Evolutionary conservation across 2,888 invertebrate genomes (phyloP).

Genomic region (Chrysotoxum bicinctum): DNA sequence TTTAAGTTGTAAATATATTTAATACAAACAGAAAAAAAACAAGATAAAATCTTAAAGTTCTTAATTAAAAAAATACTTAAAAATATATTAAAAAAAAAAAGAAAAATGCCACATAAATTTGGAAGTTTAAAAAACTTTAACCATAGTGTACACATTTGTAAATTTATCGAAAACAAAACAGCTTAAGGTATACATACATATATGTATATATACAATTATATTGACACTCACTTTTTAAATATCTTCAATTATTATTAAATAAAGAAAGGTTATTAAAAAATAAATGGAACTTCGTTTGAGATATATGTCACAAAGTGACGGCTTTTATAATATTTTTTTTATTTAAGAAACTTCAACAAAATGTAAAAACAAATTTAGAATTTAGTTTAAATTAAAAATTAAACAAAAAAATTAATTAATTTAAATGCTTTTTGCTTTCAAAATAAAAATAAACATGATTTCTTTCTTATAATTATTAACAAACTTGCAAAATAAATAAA

Average conservation of each 20-base stretch:
- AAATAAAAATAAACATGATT: slow-evolving; percentile 34
- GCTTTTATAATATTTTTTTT: slow-evolving; percentile 73
- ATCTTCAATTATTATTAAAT: slow-evolving; percentile 65
- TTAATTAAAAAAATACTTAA: slow-evolving; percentile 49
- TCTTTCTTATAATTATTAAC: slow-evolving; percentile 45
- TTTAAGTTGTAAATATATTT: slow-evolving; percentile 68
- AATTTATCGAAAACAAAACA: slow-evolving; percentile 51
- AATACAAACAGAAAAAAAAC: slow-evolving; percentile 29
- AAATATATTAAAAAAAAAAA: slow-evolving; percentile 58
- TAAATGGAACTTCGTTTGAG: slow-evolving; percentile 70
- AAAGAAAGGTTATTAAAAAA: slow-evolving; percentile 55
- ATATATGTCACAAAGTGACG: slow-evolving; percentile 74
- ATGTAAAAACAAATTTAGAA: slow-evolving; percentile 37
- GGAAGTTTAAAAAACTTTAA: slow-evolving; percentile 59
- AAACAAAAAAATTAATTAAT: slow-evolving; percentile 36
- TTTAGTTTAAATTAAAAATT: slow-evolving; percentile 38
- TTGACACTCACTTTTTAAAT: slow-evolving; percentile 66
- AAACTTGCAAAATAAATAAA: slow-evolving; percentile 25
- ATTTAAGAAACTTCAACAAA: slow-evolving; percentile 63
- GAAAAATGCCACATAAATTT: slow-evolving; percentile 40
- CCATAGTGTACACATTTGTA: slow-evolving; percentile 50
- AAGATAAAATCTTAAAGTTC: slow-evolving; percentile 64
- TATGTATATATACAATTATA: slow-evolving; percentile 51
- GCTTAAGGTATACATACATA: slow-evolving; percentile 47
- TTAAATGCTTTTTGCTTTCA: slow-evolving; percentile 60